Conservation (phyloP, 2,797 vertebrate species). For the Siniperca undulata region DNA sequence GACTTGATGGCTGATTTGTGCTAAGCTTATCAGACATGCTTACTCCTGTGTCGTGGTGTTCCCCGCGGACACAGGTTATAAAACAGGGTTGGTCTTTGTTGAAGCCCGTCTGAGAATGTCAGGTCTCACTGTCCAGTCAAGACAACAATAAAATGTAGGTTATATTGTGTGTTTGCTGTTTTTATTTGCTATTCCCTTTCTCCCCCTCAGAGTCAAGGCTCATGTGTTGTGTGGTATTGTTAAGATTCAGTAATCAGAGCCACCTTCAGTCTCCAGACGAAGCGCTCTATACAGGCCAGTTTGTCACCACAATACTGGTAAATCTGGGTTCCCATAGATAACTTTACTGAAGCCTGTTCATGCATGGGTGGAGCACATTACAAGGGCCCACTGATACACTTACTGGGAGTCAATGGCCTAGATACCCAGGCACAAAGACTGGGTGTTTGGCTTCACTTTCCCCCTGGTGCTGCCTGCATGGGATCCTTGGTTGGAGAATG, state of each 20-base stretch:
- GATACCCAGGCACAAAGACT: slow-evolving; percentile 15
- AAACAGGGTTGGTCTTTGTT: slow-evolving; percentile 54
- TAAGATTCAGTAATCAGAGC: slow-evolving; percentile 66
- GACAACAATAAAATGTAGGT: slow-evolving; percentile 34
- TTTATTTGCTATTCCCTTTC: slow-evolving; percentile 6
- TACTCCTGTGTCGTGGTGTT: slow-evolving; percentile 9
- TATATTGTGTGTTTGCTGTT: slow-evolving; percentile 15
- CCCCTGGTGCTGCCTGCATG: background rate
- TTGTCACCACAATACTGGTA: slow-evolving; percentile 51
- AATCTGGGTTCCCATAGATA: slow-evolving; percentile 56
- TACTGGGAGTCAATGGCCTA: slow-evolving; percentile 27
- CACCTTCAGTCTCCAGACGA: slow-evolving; percentile 61
- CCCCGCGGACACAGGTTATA: slow-evolving; percentile 23
- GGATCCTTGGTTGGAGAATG: background rate
- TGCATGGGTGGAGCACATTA: slow-evolving; percentile 43
- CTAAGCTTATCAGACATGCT: slow-evolving; percentile 11
- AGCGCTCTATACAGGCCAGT: slow-evolving; percentile 57
- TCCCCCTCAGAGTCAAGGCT: slow-evolving; percentile 17
- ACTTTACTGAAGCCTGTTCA: slow-evolving; percentile 41
- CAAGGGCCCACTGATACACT: slow-evolving; percentile 40
- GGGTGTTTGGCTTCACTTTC: slow-evolving; percentile 22
- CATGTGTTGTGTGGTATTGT: slow-evolving; percentile 65
- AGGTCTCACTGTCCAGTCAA: background rate
- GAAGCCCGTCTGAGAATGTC: slow-evolving; percentile 25
- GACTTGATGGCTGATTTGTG: slow-evolving; percentile 12